Conservation (phyloP, 2,888 invertebrate species). For the Synanthedon myopaeformis region DNA sequence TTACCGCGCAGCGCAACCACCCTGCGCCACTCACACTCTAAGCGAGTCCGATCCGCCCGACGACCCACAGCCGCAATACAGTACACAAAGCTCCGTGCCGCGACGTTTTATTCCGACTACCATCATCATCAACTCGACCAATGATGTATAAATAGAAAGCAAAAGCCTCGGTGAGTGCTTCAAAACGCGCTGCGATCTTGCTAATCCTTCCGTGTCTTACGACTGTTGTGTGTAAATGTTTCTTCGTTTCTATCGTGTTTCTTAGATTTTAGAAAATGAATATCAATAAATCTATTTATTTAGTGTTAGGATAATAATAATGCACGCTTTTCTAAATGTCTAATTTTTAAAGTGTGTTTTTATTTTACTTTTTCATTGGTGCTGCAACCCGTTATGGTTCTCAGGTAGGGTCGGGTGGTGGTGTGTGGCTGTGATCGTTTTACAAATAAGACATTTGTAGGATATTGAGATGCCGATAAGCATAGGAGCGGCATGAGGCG, state of each 20-base stretch:
- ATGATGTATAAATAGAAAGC: slow-evolving; percentile 32
- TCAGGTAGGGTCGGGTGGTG: slow-evolving; percentile 29
- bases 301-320: slow-evolving; percentile 40
- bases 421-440: slow-evolving; percentile 44
- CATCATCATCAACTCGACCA: slow-evolving; percentile 5
- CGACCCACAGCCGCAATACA: slow-evolving; percentile 7
- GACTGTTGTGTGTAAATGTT: slow-evolving; percentile 15
- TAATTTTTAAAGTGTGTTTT: slow-evolving; percentile 41
- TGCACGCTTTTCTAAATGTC: slow-evolving; percentile 58
- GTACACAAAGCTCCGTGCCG: slow-evolving; percentile 20
- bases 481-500: slow-evolving; percentile 60
- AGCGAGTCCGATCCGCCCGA: not conserved
- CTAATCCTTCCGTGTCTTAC: slow-evolving; percentile 15
- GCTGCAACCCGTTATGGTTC: slow-evolving; percentile 35
- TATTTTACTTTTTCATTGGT: slow-evolving; percentile 7
- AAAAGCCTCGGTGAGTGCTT: slow-evolving; percentile 43
- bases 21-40: not conserved
- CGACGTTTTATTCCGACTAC: slow-evolving; percentile 24
- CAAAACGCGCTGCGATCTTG: slow-evolving; percentile 8
- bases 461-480: slow-evolving; percentile 58
- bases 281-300: slow-evolving; percentile 17
- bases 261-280: slow-evolving; percentile 44
- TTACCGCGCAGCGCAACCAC: slow-evolving; percentile 13
- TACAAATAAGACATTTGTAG: slow-evolving; percentile 58
- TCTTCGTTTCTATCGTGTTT: slow-evolving; percentile 26